Base-by-base conservation (phyloP, 2,888 invertebrate genomes). In the Macaria notata region DNA sequence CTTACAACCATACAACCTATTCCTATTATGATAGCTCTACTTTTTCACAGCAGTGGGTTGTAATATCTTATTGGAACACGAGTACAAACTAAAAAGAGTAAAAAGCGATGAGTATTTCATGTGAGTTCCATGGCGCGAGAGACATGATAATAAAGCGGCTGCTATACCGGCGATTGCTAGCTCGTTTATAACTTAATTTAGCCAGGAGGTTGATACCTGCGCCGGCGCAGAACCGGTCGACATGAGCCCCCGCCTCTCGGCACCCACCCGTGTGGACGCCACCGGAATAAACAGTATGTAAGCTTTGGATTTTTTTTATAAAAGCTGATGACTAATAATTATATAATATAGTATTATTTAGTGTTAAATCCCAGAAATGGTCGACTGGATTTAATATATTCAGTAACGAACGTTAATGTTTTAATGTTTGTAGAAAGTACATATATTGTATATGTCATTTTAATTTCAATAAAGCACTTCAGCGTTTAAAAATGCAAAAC, bases 111-210 rank as follows among this genome's bases (percentile, higher is more conserved):
- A 36, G 33, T 3, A 29, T 54, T 39, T 41, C 48, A 46, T 42
- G 31, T 42, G 54, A 56, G 41, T 58, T 49, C 49, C 51, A 42
- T 55, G 54, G 55, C 55, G 51, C 55, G 52, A 56, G 38, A 58
- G 56, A 58, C 55, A 64, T 46, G 55, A 64, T 63, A 61, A 65
- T 64, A 61, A 63, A 65, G 55, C 56, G 62, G 45, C 49, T 54
- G 62, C 69, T 69, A 70, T 81, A 80, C 81, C 73, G 69, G 71
- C 79, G 78, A 78, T 77, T 81, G 81, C 81, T 78, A 78, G 74
- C 78, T 82, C 77, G 84, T 86, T 88, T 85, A 88, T 85, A 83
- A 83, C 88, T 88, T 86, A 87, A 88, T 88, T 86, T 85, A 84
- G 79, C 78, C 76, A 75, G 72, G 67, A 78, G 85, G 85, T 84